Evolutionary conservation across 53 echinoderm and acorn worm species (phyloP), one percentile per base, ranked within the genome.

Genomic region (Holothuria scabra): DNA sequence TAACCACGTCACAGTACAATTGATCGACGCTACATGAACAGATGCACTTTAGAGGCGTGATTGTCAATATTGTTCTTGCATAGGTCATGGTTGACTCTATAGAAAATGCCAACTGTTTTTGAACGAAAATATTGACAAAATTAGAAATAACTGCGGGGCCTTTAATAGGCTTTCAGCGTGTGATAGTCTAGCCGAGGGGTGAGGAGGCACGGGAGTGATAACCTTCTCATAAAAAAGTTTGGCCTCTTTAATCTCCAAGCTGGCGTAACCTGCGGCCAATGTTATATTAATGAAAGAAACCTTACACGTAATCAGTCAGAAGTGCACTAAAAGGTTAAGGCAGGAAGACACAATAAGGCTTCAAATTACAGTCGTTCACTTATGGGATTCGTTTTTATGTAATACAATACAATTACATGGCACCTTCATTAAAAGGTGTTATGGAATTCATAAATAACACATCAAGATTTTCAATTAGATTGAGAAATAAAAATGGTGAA

Each of bases 101-200:
- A 35, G 18, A 81, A 81, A 61, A 62, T 81, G 82, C 82, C 82
- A 81, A 81, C 82, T 81, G 82, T 81, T 81, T 81, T 35, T 81
- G 37, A 81, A 81, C 62, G 64, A 81, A 81, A 81, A 81, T 81
- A 81, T 81, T 81, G 82, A 81, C 82, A 81, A 81, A 63, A 81
- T 81, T 81, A 61, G 65, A 48, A 81, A 81, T 81, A 81, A 81
- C 82, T 81, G 62, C 82, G 82, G 82, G 82, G 82, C 44, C 82
- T 81, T 81, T 63, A 62, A 81, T 81, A 81, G 82, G 65, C 82
- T 81, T 63, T 81, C 65, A 61, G 34, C 49, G 78, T 78, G 78
- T 28, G 70, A 56, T 72, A 26, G 72, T 26, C 72, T 72, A 24
- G 78, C 78, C 78, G 56, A 55, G 58, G 48, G 78, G 78, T 52